These are phyloP conservation scores for Heliconius erato DNA, from an alignment of 2,888 invertebrate species.

Conservation along the genomic window DNA sequence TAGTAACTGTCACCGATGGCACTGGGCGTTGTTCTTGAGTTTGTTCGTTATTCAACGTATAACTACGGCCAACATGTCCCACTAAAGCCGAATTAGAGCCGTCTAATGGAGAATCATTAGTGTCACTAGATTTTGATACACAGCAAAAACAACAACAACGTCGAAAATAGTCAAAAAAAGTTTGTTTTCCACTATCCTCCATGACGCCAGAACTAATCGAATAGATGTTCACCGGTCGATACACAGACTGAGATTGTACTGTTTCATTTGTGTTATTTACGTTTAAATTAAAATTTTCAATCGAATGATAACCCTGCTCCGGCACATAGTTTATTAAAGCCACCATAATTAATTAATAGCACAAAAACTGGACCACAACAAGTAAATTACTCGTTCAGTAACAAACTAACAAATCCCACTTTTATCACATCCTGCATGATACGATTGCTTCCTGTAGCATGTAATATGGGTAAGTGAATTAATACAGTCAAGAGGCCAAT, in stretches of 20 bases:
- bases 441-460: constrained; percentile 77
- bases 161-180: constrained; percentile 61
- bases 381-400: constrained; percentile 62
- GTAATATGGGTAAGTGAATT: constrained; percentile 62
- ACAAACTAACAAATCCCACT: constrained; percentile 71
- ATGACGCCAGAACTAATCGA: constrained; percentile 55
- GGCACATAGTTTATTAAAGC: constrained; percentile 60
- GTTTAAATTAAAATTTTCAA: constrained; percentile 63
- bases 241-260: constrained; percentile 45
- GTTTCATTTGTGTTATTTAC: constrained; percentile 54
- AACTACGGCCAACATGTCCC: constrained; percentile 69
- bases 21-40: constrained; percentile 44
- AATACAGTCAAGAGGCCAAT: constrained; percentile 56
- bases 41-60: constrained; percentile 62
- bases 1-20: constrained; percentile 58
- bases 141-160: constrained; percentile 66
- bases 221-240: constrained; percentile 72
- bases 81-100: constrained; percentile 69
- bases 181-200: constrained; percentile 56
- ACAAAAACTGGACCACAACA: constrained; percentile 53
- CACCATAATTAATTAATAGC: constrained; percentile 62
- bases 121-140: constrained; percentile 57
- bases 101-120: constrained; percentile 61
- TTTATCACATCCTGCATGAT: constrained; percentile 77
- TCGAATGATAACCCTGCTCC: constrained; percentile 66